Evolutionary conservation across 2,797 vertebrate genomes (phyloP).

Genomic region (Amblyraja radiata): DNA sequence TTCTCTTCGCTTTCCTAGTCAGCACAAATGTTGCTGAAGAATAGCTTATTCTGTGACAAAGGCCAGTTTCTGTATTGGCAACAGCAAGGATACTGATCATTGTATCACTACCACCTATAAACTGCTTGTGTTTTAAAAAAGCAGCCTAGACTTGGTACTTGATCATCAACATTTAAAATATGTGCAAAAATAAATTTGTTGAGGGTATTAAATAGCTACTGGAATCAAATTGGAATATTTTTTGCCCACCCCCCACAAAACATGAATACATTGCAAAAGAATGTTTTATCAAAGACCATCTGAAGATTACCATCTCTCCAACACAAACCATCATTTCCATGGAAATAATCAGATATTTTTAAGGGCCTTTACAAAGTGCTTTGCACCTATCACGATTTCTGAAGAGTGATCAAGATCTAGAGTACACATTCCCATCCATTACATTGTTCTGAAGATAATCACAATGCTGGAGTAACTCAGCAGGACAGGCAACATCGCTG

Average conservation of each 20-base stretch:
- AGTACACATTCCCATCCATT: slow-evolving; percentile 37
- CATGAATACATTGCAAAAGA: not conserved
- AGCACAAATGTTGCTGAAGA: not conserved
- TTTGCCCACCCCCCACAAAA: not conserved
- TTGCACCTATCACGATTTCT: slow-evolving; percentile 28
- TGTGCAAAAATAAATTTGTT: not conserved
- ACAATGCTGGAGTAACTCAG: no score
- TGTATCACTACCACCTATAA: not conserved
- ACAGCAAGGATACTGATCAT: not conserved
- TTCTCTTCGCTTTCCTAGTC: not conserved
- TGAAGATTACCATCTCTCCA: not conserved
- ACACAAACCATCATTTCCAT: not conserved
- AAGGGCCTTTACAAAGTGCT: slow-evolving; percentile 41
- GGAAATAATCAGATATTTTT: slow-evolving; percentile 12
- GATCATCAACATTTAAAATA: not conserved
- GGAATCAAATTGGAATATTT: not conserved
- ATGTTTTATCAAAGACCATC: not conserved
- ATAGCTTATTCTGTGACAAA: not conserved
- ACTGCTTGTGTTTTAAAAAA: not conserved
- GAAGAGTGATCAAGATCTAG: slow-evolving; percentile 12
- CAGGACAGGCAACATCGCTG: no score
- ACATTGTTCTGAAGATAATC: not conserved
- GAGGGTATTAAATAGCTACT: not conserved
- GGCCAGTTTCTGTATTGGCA: not conserved
- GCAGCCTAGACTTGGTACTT: not conserved